Conservation (phyloP, 2,113 vertebrate species). For the Brienomyrus brachyistius region DNA sequence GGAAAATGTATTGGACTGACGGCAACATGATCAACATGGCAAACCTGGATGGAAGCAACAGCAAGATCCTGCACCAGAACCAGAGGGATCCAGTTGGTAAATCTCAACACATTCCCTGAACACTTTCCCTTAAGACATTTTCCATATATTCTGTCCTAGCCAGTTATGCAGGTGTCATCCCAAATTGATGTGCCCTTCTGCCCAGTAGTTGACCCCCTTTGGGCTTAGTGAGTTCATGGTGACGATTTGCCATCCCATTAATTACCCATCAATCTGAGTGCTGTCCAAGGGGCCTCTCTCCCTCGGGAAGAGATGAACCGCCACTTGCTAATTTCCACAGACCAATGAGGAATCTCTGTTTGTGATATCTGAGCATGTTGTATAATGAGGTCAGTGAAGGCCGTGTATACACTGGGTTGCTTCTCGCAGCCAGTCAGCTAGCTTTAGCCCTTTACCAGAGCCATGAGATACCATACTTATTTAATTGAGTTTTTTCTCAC, state of each 20-base stretch:
- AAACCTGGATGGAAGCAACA: constrained; percentile 83
- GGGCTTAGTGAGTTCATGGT: neutral
- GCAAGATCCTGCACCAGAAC: constrained; percentile 80
- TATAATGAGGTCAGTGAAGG: neutral
- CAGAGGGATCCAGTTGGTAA: constrained; percentile 82
- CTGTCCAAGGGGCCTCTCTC: neutral
- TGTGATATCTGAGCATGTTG: neutral
- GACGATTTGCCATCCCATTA: neutral
- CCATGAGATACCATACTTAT: neutral
- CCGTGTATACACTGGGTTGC: neutral
- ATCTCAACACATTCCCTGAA: constrained; percentile 9
- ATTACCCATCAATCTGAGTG: neutral
- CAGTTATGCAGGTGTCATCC: neutral
- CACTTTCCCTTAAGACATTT: neutral
- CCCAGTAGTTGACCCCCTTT: neutral
- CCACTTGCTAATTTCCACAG: neutral
- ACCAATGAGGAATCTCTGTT: neutral
- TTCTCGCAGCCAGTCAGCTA: neutral
- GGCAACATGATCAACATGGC: constrained; percentile 80
- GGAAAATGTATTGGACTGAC: constrained; percentile 81
- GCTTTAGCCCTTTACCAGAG: neutral
- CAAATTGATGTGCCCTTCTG: neutral
- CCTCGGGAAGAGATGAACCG: neutral
- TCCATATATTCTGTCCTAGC: neutral
- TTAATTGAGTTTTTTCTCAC: constrained; percentile 8